Evolutionary conservation across 2,113 vertebrate genomes (phyloP).

Genomic region (Chaenogobius annularis): DNA sequence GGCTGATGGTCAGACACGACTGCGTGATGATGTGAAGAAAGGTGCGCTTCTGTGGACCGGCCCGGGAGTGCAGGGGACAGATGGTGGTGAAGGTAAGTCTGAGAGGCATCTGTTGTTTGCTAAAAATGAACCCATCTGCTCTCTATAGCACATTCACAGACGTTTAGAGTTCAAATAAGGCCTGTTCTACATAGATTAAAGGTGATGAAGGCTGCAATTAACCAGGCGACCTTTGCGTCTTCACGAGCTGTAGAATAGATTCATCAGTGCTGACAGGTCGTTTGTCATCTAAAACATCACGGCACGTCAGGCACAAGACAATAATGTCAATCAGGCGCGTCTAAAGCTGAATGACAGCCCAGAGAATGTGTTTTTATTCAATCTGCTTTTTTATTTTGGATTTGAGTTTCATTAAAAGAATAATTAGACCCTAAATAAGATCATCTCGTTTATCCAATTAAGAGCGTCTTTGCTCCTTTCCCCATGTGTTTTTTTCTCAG

Average conservation of each 20-base stretch:
- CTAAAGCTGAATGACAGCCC: background rate
- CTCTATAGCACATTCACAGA: background rate
- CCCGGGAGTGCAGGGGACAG: conserved; percentile 52
- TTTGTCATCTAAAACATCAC: conserved; percentile 2
- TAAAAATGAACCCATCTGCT: conserved; percentile 20
- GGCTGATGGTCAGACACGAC: conserved; percentile 90
- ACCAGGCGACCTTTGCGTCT: background rate
- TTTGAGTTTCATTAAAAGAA: background rate
- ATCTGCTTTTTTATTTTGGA: background rate
- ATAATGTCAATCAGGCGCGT: background rate
- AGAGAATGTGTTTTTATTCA: background rate
- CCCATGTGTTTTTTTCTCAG: too few species aligned
- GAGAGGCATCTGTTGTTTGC: conserved; percentile 21
- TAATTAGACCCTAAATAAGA: background rate
- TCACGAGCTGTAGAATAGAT: background rate
- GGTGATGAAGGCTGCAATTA: background rate
- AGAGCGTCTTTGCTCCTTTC: too few species aligned
- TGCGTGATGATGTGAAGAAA: conserved; percentile 92
- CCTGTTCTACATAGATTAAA: background rate
- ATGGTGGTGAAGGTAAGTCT: conserved; percentile 43
- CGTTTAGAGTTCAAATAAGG: background rate
- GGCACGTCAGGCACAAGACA: background rate
- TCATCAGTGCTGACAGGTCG: conserved; percentile 3
- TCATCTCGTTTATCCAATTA: too few species aligned
- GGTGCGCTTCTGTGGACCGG: conserved; percentile 82